Conservation (phyloP, 2,797 vertebrate genomes). For the Poeciliopsis infans region DNA sequence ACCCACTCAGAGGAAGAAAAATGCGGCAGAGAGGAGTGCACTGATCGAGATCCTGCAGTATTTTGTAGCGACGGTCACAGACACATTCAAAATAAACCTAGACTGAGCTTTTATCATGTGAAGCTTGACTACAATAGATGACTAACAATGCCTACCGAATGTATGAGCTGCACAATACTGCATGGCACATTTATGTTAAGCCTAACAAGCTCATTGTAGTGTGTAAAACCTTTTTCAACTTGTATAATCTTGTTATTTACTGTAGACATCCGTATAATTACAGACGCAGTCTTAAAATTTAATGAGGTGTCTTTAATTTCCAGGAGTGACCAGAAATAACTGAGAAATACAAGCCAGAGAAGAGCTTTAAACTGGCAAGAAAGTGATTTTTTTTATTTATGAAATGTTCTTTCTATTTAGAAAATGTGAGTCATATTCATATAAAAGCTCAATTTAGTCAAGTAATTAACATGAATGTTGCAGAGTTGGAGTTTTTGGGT, state of each 20-base stretch:
- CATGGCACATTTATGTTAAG: constrained; percentile 28
- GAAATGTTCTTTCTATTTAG: constrained; percentile 16
- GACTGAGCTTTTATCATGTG: constrained; percentile 70
- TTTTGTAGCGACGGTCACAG: constrained; percentile 78
- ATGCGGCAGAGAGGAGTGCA: constrained; percentile 76
- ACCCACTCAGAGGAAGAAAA: constrained; percentile 76
- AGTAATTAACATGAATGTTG: constrained; percentile 68
- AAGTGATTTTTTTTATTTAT: constrained; percentile 29
- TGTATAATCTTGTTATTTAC: constrained; percentile 39
- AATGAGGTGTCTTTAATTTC: constrained; percentile 63
- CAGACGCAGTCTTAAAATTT: constrained; percentile 66
- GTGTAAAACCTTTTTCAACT: constrained; percentile 20
- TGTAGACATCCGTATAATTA: constrained; percentile 60
- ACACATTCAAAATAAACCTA: constrained; percentile 76
- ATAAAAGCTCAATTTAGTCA: constrained; percentile 11
- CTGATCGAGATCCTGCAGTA: constrained; percentile 81
- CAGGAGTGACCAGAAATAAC: constrained; percentile 54
- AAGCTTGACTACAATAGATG: constrained; percentile 68
- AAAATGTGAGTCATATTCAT: constrained; percentile 26
- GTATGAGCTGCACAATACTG: constrained; percentile 39
- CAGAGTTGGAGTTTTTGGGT: constrained; percentile 56
- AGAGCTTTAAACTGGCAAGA: constrained; percentile 46
- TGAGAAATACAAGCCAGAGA: constrained; percentile 55
- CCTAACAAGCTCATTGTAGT: constrained; percentile 40
- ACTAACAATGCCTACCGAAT: constrained; percentile 62